Conservation (phyloP, 1,140 invertebrate genomes). For the Lasioglossum baleicum region DNA sequence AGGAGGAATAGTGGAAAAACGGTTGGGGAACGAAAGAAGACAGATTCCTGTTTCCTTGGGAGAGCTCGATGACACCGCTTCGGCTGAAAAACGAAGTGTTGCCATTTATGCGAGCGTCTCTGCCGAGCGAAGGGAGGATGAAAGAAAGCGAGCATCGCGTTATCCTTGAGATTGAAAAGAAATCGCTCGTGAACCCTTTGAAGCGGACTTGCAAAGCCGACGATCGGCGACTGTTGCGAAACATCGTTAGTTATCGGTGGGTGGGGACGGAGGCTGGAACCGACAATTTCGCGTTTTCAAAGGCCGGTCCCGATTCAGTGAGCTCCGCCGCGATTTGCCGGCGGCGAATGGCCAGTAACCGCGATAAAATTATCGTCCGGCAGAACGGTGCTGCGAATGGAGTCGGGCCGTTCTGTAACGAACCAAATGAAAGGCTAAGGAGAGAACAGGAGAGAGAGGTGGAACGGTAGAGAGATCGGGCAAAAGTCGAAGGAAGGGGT, state of each 20-base stretch:
- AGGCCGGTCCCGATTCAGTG: slow-evolving; percentile 36
- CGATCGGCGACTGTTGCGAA: slow-evolving; percentile 40
- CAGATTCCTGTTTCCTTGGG: neutral
- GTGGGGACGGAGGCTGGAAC: neutral
- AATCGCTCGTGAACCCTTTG: slow-evolving; percentile 38
- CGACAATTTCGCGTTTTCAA: slow-evolving; percentile 54
- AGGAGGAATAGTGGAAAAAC: no score
- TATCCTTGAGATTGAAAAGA: slow-evolving; percentile 39
- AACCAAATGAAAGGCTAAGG: neutral
- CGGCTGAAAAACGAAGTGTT: neutral
- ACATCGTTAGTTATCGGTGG: slow-evolving; percentile 47
- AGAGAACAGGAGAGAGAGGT: neutral
- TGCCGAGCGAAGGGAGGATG: neutral
- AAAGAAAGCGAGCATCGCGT: slow-evolving; percentile 1
- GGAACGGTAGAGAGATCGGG: neutral
- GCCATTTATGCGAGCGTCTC: neutral
- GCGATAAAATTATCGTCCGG: slow-evolving; percentile 70
- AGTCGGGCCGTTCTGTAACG: neutral
- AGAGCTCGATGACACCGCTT: neutral
- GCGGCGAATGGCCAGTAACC: slow-evolving; percentile 44
- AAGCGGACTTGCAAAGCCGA: neutral
- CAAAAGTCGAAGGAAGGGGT: neutral
- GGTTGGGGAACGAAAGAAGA: neutral
- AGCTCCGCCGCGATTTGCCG: slow-evolving; percentile 28
- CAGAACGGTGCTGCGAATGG: slow-evolving; percentile 3